Evolutionary conservation across 2,888 invertebrate species (phyloP), one percentile per base, ranked within the genome.

Genomic region (Lithophane socia): DNA sequence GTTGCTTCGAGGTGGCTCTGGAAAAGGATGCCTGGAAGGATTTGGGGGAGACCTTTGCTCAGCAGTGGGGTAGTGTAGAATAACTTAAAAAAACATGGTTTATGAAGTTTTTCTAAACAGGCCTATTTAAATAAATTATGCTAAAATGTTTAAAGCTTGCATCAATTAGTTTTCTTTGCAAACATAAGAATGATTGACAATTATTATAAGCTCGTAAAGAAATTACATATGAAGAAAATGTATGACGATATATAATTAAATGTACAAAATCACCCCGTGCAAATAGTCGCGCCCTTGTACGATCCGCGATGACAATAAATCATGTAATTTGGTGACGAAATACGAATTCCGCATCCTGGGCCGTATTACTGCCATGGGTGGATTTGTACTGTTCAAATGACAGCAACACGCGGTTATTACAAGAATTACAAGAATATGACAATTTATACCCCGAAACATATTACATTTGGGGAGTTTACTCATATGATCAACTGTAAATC

Each of bases 311-410:
- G 94, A 95, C 94, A 96, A 96, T 96, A 96, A 96, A 96, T 96
- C 96, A 96, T 94, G 90, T 95, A 95, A 96, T 96, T 96, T 95
- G 93, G 95, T 94, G 94, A 92, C 93, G 92, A 92, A 93, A 93
- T 90, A 91, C 92, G 93, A 90, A 92, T 92, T 93, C 92, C 90
- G 91, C 87, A 87, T 90, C 89, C 89, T 87, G 90, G 83, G 88
- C 86, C 86, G 89, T 88, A 91, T 90, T 87, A 90, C 80, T 86
- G 86, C 90, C 90, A 87, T 89, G 92, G 92, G 92, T 93, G 92
- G 94, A 93, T 95, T 95, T 95, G 91, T 90, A 89, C 89, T 90
- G 92, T 92, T 92, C 91, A 90, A 90, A 91, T 94, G 95, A 94
- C 94, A 95, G 92, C 90, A 82, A 92, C 93, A 94, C 90, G 92